Evolutionary conservation across 2,888 invertebrate species (phyloP), one percentile per base, ranked within the genome.

Genomic region (Tetramorium bicarinatum): DNA sequence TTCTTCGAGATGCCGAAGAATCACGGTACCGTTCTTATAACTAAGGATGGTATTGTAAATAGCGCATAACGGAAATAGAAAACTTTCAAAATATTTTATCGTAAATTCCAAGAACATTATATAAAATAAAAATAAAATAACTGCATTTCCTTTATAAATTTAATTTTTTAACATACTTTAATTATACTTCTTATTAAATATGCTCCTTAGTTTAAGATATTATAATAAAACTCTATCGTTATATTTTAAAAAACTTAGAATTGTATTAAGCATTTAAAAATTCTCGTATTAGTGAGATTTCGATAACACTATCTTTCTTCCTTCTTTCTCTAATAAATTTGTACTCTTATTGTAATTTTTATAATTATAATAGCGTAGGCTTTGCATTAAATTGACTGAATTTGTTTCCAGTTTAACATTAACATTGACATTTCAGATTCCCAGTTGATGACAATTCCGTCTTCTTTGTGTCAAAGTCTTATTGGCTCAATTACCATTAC

Each of bases 401-500:
- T 18, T 64, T 74, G n/a, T 41, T 38, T 15, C 8, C 8, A 61
- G 18, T 34, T 15, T 77, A 9, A 67, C 7, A 13, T 44, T 67
- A 15, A 3, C 4, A 69, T 59, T 74, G 9, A 47, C 34, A 21
- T 95, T 93, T 52, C 92, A 97, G 97, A 92, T 96, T 95, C 87
- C 97, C 97, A 0, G 95, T 96, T 2, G 97, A 98, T 90, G 97
- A 97, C 4, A 97, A 97, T 93, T 95, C 96, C 86, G 97, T 98
- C 11, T 98, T 98, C 93, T 94, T 98, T 71, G 93, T 98, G 6
- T 96, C 96, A 4, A 97, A 97, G 93, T 97, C 97, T 3, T 97
- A 97, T 93, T 98, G 98, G 98, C 96, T 97, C 0, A 97, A 97
- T 85, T 98, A 97, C 92, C 98, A 98, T 92, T 98, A 98, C 91